Conservation (phyloP, 2,113 vertebrate genomes). For the Dipodomys ordii region DNA sequence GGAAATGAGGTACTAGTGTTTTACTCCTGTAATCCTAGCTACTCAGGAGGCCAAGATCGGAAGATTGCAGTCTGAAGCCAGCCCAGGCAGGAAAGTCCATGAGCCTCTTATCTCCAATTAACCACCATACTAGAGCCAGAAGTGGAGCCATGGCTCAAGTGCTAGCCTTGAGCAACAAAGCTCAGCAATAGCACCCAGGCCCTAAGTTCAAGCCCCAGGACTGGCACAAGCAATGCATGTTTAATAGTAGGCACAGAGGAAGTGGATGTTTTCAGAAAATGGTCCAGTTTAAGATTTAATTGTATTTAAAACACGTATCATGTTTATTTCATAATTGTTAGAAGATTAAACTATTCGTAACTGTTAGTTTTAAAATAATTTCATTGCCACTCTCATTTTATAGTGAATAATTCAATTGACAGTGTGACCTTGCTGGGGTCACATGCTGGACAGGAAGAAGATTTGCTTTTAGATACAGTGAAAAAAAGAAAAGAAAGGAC, state of each 20-base stretch:
- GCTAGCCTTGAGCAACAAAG: no score
- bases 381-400: background rate
- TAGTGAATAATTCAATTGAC: constrained; percentile 13
- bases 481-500: background rate
- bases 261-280: constrained; percentile 17
- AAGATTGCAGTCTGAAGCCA: no score
- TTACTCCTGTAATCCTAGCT: no score
- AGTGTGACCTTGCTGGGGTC: background rate
- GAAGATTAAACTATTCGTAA: background rate
- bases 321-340: constrained; percentile 1
- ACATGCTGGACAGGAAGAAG: background rate
- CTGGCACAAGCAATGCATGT: background rate
- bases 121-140: no score
- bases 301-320: background rate
- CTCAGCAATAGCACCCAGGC: no score
- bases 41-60: no score
- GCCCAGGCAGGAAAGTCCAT: no score
- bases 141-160: no score
- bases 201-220: no score
- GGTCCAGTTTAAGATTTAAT: background rate
- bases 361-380: background rate
- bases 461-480: background rate
- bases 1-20: no score
- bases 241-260: background rate
- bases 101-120: no score